Evolutionary conservation across 2,113 vertebrate species (phyloP).

Genomic region (Oxyruncus cristatus): DNA sequence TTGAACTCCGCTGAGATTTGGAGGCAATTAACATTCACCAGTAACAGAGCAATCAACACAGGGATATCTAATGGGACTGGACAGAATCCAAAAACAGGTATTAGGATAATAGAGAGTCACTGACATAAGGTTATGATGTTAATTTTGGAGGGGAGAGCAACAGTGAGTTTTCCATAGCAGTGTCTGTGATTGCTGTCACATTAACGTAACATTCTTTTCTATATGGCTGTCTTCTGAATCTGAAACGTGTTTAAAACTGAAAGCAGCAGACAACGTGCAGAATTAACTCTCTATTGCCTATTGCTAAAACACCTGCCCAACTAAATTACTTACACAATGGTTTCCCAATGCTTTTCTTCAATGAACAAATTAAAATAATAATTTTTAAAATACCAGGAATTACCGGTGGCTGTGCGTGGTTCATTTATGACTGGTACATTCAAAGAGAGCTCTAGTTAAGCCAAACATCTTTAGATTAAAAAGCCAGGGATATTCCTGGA

Average conservation of each 20-base stretch:
- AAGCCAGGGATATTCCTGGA: not conserved
- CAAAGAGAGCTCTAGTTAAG: not conserved
- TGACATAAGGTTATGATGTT: constrained; percentile 77
- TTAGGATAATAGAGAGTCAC: constrained; percentile 76
- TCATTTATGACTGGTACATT: not conserved
- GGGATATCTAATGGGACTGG: constrained; percentile 80
- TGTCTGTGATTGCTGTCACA: constrained; percentile 57
- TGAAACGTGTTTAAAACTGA: constrained; percentile 35
- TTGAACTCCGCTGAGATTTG: constrained; percentile 76
- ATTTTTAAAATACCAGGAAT: not conserved
- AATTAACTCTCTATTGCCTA: constrained; percentile 66
- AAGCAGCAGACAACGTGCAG: constrained; percentile 54
- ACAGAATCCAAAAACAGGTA: constrained; percentile 82
- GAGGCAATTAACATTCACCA: constrained; percentile 82
- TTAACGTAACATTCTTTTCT: constrained; percentile 59
- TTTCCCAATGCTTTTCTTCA: constrained; percentile 43
- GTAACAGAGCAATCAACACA: constrained; percentile 81
- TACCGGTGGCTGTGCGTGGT: not conserved
- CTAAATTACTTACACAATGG: constrained; percentile 20
- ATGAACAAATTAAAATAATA: constrained; percentile 43
- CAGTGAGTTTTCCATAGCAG: constrained; percentile 61
- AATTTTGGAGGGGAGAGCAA: constrained; percentile 68
- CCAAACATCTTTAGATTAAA: not conserved
- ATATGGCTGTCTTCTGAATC: constrained; percentile 35
- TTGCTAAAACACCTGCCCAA: constrained; percentile 59